These are phyloP conservation scores for Oryzias javanicus DNA, from an alignment of 2,113 vertebrate genomes.

Conservation along the genomic window DNA sequence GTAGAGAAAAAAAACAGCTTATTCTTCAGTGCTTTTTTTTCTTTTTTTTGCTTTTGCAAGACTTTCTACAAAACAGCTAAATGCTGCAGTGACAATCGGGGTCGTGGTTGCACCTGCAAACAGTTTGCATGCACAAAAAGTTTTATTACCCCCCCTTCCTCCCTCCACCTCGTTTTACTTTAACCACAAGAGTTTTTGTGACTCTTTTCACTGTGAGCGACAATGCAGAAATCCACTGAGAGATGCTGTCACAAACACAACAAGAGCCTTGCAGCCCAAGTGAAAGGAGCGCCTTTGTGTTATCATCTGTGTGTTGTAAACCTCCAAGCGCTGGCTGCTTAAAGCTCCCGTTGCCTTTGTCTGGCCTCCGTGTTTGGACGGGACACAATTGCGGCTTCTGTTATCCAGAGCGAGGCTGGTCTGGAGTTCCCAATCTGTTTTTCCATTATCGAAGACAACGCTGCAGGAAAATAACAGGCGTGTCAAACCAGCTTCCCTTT, in stretches of 20 bases:
- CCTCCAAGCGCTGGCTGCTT: conserved; percentile 38
- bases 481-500: conserved; percentile 45
- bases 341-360: conserved; percentile 60
- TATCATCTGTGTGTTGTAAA: conserved; percentile 52
- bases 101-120: conserved; percentile 11
- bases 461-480: conserved; percentile 62
- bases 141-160: too few species aligned
- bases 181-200: conserved; percentile 15
- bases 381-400: conserved; percentile 67
- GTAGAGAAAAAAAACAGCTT: too few species aligned
- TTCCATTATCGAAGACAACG: conserved; percentile 48
- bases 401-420: conserved; percentile 63
- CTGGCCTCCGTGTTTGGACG: conserved; percentile 51
- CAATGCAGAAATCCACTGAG: conserved; percentile 50
- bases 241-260: conserved; percentile 44
- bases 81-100: background rate
- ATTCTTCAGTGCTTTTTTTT: too few species aligned
- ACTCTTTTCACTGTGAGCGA: conserved; percentile 11
- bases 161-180: conserved; percentile 4
- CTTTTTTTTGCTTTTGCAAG: too few species aligned
- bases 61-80: too few species aligned
- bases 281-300: conserved; percentile 69
- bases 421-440: conserved; percentile 46
- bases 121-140: too few species aligned
- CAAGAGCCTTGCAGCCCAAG: conserved; percentile 38